Evolutionary conservation across 2,888 invertebrate species (phyloP).

Genomic region (Nasonovia ribisnigri): DNA sequence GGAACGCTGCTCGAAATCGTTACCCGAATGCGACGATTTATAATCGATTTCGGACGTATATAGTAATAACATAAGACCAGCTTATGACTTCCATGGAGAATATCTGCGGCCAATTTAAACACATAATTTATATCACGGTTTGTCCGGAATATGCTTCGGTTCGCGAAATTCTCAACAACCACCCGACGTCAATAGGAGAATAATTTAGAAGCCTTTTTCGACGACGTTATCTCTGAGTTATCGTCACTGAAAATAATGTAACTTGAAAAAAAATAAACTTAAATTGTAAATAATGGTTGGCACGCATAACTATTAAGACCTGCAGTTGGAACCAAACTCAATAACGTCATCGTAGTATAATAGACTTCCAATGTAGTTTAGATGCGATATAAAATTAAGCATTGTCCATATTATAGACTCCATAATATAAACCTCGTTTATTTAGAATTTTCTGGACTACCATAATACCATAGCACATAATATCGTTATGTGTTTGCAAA

Average conservation of each 20-base stretch:
- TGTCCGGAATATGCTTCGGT: neutral
- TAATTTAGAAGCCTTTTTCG: neutral
- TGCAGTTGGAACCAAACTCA: neutral
- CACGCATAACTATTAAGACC: neutral
- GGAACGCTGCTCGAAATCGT: neutral
- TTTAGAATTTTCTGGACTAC: too few species aligned
- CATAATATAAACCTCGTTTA: neutral
- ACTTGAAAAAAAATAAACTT: neutral
- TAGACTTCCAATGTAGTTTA: neutral
- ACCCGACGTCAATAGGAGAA: neutral
- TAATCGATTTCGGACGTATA: neutral
- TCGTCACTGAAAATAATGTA: neutral
- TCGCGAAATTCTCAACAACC: neutral
- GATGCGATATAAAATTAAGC: neutral
- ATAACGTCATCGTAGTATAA: neutral
- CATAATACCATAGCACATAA: too few species aligned
- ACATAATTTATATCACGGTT: neutral
- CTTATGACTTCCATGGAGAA: slow-evolving; percentile 2
- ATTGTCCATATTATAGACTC: too few species aligned
- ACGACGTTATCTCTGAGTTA: neutral
- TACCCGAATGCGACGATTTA: neutral
- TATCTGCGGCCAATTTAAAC: neutral
- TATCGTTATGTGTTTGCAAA: too few species aligned
- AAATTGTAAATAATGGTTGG: neutral
- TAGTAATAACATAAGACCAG: neutral